phyloP scores from a whole-genome alignment of 1,140 invertebrate species.

The Mercenaria mercenaria region DNA sequence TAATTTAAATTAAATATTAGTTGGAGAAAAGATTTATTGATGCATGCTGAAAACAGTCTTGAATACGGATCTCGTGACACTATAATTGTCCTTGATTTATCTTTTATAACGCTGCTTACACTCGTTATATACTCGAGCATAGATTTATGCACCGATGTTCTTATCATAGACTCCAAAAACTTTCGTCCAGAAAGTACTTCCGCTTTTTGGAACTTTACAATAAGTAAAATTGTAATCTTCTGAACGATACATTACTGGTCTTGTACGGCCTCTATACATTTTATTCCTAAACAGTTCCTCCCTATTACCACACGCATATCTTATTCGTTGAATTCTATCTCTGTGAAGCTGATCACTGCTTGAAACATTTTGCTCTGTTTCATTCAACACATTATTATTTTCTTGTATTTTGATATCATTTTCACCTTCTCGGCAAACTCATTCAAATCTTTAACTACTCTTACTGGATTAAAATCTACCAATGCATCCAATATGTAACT shows the following conservation, averaged over 20 bases:
- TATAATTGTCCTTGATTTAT: neutral
- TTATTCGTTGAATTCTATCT: neutral
- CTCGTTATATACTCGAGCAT: neutral
- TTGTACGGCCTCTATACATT: neutral
- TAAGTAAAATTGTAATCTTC: constrained; percentile 21
- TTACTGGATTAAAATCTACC: neutral
- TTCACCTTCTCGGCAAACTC: no score
- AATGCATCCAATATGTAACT: neutral
- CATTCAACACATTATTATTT: no score
- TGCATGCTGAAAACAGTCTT: constrained; percentile 66
- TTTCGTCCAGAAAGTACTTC: constrained; percentile 52
- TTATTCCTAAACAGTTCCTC: neutral
- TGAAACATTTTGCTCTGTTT: neutral
- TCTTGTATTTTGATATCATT: no score
- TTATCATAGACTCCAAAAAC: neutral
- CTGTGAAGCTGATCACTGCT: neutral
- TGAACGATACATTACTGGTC: neutral
- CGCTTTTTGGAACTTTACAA: constrained; percentile 60
- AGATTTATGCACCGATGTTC: neutral
- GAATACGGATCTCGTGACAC: constrained; percentile 65
- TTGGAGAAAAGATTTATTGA: constrained; percentile 64
- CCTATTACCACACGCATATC: neutral
- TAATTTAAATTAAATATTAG: neutral
- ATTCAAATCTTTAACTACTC: neutral
- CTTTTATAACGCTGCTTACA: neutral